Base-by-base conservation (phyloP, 2,113 vertebrate genomes). In the Phylloscopus trochiloides region DNA sequence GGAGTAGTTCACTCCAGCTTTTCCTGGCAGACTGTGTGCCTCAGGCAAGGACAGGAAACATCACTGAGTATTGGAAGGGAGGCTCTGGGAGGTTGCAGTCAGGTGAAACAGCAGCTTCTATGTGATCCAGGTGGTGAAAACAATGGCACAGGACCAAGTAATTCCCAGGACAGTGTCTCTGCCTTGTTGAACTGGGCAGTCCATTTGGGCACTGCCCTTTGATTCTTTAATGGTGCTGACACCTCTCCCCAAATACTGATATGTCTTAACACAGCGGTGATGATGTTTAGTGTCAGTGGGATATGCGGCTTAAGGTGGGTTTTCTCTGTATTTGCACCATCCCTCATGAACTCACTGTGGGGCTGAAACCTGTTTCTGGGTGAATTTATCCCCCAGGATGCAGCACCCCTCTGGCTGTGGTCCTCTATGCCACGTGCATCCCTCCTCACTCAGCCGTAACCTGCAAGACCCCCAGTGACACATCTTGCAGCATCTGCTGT, bases 201-300 rank as follows among this genome's bases (percentile, higher is more conserved):
- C 43, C 18, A 54, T 38, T 32, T 7, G 14, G 6, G 31, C 14
- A 57, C 14, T 71, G 9, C 6, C 14, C 17, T 42, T 90, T 88
- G 12, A 54, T 21, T 24, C 4, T 67, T 45, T 55, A 1, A 1
- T 1, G 1, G 29, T 65, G 22, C 18, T 82, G 45, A 29, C 13
- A 45, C 6, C 2, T 74, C 3, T 2, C 7, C 8, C 15, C 2
- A 70, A 4, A 57, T 52, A 66, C 20, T 57, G n/a, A 28, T n/a
- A 7, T 14, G 38, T 18, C 7, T 24, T 61, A 70, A 61, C 3
- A 61, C 0, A 0, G 51, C 32, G 3, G 29, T 26, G 12, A 62
- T 43, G 24, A 55, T 42, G 10, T 31, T 47, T 29, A 28, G 8
- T 34, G 21, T 54, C 40, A 51, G 17, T 61, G 29, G 8, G 25